phyloP scores from a whole-genome alignment of 2,888 invertebrate genomes.

The Deilephila elpenor region DNA sequence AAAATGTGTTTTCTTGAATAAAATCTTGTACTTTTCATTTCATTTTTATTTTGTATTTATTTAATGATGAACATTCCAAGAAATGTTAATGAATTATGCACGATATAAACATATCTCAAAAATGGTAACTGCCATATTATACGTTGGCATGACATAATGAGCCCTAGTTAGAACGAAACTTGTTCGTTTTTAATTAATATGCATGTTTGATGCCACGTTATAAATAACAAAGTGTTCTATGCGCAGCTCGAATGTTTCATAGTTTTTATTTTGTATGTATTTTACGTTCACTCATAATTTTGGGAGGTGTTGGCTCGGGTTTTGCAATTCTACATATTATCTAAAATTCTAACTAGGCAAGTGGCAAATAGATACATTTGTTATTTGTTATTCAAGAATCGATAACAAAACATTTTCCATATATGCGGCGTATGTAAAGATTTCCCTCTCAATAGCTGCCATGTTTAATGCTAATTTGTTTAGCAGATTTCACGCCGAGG shows the following conservation, averaged over 20 bases:
- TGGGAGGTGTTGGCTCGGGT: too few species aligned
- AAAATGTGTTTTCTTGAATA: too few species aligned
- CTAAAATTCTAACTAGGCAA: neutral
- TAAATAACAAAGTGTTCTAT: neutral
- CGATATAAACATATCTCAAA: neutral
- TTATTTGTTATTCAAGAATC: neutral
- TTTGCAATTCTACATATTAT: too few species aligned
- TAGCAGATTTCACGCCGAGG: neutral
- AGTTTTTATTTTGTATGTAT: too few species aligned
- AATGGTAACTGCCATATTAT: neutral
- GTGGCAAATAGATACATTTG: neutral
- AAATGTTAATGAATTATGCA: neutral
- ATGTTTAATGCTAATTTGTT: conserved; percentile 6
- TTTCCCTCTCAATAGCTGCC: neutral
- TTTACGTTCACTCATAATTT: too few species aligned
- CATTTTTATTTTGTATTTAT: neutral
- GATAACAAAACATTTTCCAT: neutral
- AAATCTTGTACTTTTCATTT: too few species aligned
- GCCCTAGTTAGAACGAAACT: conserved; percentile 1
- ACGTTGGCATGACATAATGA: neutral
- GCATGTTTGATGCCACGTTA: neutral
- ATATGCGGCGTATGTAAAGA: neutral
- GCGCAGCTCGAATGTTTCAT: neutral
- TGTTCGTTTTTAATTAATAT: neutral
- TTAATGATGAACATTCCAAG: neutral